Conservation (phyloP, 2,888 invertebrate genomes). For the Drosophila pegasa region DNA sequence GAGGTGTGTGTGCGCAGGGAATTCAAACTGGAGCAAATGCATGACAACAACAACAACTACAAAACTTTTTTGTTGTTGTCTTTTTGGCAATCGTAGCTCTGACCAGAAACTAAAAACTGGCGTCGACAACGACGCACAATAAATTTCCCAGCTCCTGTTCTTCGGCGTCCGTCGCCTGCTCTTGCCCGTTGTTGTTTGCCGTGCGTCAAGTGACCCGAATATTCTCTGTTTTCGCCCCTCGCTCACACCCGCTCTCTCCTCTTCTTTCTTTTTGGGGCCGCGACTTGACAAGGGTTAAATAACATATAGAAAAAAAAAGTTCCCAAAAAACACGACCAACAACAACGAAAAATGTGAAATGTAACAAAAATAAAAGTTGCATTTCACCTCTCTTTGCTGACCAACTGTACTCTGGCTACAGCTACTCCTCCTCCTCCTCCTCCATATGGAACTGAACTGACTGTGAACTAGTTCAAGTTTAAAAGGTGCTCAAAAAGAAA, state of each 20-base stretch:
- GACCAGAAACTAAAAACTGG: slow-evolving; percentile 65
- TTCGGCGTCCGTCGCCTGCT: slow-evolving; percentile 26
- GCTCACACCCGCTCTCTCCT: too few species aligned
- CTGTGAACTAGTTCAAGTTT: slow-evolving; percentile 55
- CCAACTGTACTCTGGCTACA: background rate
- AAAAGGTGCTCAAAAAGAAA: slow-evolving; percentile 44
- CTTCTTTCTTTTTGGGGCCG: slow-evolving; percentile 29
- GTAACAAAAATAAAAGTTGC: slow-evolving; percentile 59
- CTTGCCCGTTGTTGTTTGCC: slow-evolving; percentile 26
- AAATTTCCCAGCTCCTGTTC: slow-evolving; percentile 60
- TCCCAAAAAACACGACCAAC: slow-evolving; percentile 52
- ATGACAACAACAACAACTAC: slow-evolving; percentile 57
- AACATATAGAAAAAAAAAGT: slow-evolving; percentile 57
- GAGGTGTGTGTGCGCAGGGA: slow-evolving; percentile 1
- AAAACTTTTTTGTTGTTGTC: slow-evolving; percentile 36
- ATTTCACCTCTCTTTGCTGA: slow-evolving; percentile 19
- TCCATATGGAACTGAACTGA: slow-evolving; percentile 1
- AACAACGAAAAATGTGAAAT: slow-evolving; percentile 46
- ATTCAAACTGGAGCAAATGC: slow-evolving; percentile 70
- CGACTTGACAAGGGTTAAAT: slow-evolving; percentile 78
- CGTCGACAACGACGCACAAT: slow-evolving; percentile 67
- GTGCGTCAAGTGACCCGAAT: slow-evolving; percentile 77
- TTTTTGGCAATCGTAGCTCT: slow-evolving; percentile 53
- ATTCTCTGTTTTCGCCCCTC: slow-evolving; percentile 54
- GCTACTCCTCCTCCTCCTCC: background rate